These are phyloP conservation scores for Barypeithes pellucidus DNA, from an alignment of 2,888 invertebrate genomes.

Conservation along the genomic window DNA sequence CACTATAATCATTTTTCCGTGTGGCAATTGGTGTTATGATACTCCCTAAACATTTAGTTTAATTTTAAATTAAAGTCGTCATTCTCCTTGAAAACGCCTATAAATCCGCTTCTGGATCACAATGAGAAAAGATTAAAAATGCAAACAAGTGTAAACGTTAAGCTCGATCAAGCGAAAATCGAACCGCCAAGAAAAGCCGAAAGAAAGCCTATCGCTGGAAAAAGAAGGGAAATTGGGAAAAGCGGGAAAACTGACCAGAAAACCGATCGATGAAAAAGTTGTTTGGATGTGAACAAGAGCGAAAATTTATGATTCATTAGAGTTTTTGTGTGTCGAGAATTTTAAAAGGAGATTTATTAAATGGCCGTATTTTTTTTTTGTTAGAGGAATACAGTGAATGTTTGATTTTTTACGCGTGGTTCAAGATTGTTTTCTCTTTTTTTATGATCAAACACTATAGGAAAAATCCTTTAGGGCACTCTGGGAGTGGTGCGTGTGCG, in stretches of 20 bases:
- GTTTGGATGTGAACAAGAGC: slow-evolving; percentile 36
- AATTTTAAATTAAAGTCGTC: no score
- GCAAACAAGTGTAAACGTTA: slow-evolving; percentile 53
- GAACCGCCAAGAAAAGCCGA: slow-evolving; percentile 47
- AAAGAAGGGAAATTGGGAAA: slow-evolving; percentile 13
- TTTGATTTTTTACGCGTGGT: not conserved
- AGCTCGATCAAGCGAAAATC: slow-evolving; percentile 53
- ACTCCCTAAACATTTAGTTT: no score
- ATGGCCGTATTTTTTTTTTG: not conserved
- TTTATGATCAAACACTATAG: no score
- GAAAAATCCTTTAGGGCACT: no score
- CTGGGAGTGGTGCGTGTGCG: no score
- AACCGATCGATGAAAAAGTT: slow-evolving; percentile 46
- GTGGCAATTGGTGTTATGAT: no score
- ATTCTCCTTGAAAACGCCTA: no score
- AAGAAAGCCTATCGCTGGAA: slow-evolving; percentile 35
- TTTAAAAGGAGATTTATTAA: slow-evolving; percentile 13
- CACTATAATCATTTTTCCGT: no score
- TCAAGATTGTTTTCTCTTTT: no score
- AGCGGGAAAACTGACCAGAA: slow-evolving; percentile 38
- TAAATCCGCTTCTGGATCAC: slow-evolving; percentile 3
- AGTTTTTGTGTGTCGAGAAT: slow-evolving; percentile 36
- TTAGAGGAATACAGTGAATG: not conserved
- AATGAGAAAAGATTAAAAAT: slow-evolving; percentile 51
- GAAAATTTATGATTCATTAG: slow-evolving; percentile 52